A percentile compares a stretch with the other conserved stretches of the same genome.
Evolutionary conservation across 2,888 invertebrate genomes (phyloP).

Genomic region (Apamea epomidion): DNA sequence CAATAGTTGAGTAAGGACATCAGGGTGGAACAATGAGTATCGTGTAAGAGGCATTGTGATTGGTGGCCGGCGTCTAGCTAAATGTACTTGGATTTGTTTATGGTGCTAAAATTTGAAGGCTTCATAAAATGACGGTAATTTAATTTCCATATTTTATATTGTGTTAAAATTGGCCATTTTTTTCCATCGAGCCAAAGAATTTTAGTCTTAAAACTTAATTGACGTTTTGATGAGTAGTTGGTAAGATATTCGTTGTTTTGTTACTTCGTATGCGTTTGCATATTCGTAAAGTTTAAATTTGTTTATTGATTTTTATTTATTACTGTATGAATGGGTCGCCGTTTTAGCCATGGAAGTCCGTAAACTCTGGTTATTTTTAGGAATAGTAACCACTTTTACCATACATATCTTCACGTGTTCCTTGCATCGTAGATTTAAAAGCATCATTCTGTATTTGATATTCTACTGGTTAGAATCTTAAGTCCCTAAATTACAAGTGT

Average conservation of each 20-base stretch:
- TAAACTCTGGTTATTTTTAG: conserved; percentile 35
- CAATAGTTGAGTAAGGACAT: conserved; percentile 94
- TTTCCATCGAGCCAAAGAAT: conserved; percentile 69
- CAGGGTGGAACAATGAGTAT: conserved; percentile 39
- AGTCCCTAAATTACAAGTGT: conserved; percentile 8
- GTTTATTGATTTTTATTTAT: conserved; percentile 49
- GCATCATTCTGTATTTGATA: conserved; percentile 35
- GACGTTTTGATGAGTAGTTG: conserved; percentile 54
- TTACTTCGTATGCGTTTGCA: conserved; percentile 56
- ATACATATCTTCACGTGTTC: conserved; percentile 67
- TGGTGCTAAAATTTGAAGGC: conserved; percentile 73
- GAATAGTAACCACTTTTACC: conserved; percentile 34
- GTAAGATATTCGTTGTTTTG: conserved; percentile 62
- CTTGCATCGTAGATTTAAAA: conserved; percentile 49
- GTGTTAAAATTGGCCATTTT: conserved; percentile 62
- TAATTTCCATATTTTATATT: conserved; percentile 49
- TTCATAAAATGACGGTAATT: conserved; percentile 60
- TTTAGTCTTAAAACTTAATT: conserved; percentile 65
- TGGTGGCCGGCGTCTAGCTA: conserved; percentile 55
- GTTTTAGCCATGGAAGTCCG: conserved; percentile 40
- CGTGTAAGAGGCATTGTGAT: conserved; percentile 39
- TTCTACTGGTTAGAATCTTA: conserved; percentile 22
- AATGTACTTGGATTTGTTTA: conserved; percentile 69
- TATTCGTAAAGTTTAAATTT: conserved; percentile 55
- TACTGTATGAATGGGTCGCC: conserved; percentile 32